These are phyloP conservation scores for Cydia pomonella DNA, from an alignment of 1,140 invertebrate species.

Conservation along the genomic window DNA sequence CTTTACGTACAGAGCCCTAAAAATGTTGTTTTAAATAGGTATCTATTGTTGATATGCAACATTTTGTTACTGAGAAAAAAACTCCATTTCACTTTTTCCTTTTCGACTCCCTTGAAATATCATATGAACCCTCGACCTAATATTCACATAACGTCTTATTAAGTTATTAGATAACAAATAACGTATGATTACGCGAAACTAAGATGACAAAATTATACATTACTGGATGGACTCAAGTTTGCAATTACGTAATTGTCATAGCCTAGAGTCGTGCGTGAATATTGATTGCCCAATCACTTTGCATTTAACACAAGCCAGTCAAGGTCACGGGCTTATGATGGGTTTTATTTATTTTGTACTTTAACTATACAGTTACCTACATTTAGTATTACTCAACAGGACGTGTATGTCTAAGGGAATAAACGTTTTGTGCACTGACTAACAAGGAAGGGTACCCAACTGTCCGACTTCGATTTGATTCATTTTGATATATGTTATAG, in stretches of 20 bases:
- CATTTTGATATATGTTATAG: too few relatives aligned
- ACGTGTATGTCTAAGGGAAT: too few relatives aligned
- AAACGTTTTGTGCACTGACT: too few relatives aligned
- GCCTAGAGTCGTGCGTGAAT: neutral
- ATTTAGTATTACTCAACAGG: too few relatives aligned
- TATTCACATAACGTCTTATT: constrained; percentile 14
- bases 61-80: too few relatives aligned
- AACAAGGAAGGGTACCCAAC: too few relatives aligned
- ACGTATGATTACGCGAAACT: neutral
- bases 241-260: neutral
- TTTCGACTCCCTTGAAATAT: neutral
- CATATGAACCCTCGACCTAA: neutral
- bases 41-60: too few relatives aligned
- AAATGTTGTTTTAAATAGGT: too few relatives aligned
- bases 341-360: neutral
- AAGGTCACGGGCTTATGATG: constrained; percentile 4
- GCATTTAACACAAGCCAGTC: constrained; percentile 19
- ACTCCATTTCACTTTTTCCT: too few relatives aligned
- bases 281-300: constrained; percentile 21
- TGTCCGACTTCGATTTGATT: too few relatives aligned
- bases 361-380: too few relatives aligned
- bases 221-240: neutral
- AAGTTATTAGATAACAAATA: constrained; percentile 13
- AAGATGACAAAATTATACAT: constrained; percentile 14
- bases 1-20: too few relatives aligned